These are phyloP conservation scores for Thera britannica DNA, from an alignment of 2,888 invertebrate species.

Conservation along the genomic window DNA sequence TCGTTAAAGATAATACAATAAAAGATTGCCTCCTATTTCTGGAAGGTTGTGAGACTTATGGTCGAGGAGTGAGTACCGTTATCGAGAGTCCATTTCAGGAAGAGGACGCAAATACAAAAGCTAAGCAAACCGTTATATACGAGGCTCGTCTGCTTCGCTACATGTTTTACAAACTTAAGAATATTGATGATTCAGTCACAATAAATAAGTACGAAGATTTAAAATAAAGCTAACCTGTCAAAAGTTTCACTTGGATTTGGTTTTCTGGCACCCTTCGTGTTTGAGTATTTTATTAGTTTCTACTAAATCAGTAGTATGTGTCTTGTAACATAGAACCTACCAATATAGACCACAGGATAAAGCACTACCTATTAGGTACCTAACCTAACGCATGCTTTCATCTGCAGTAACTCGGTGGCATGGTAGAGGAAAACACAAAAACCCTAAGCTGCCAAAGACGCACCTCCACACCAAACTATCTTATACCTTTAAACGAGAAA, in stretches of 20 bases:
- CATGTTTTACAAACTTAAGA: constrained; percentile 89
- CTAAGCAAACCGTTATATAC: constrained; percentile 95
- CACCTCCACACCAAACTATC: no score
- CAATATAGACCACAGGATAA: no score
- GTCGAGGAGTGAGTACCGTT: constrained; percentile 92
- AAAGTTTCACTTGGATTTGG: constrained; percentile 68
- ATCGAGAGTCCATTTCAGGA: constrained; percentile 92
- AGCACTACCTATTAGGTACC: no score
- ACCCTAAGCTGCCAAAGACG: no score
- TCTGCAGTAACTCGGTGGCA: no score
- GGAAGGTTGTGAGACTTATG: constrained; percentile 95
- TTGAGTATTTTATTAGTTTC: no score
- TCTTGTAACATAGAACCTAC: no score
- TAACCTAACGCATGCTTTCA: no score
- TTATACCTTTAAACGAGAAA: no score
- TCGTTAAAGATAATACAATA: constrained; percentile 93
- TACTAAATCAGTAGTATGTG: no score
- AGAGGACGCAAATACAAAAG: constrained; percentile 87
- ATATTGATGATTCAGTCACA: constrained; percentile 80
- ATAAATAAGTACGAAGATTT: constrained; percentile 83
- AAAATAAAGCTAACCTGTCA: constrained; percentile 60
- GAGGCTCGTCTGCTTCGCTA: constrained; percentile 94
- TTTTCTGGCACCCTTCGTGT: constrained; percentile 83
- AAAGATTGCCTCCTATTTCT: constrained; percentile 95
- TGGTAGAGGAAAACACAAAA: no score